Conservation (phyloP, 2,113 vertebrate genomes). For the Anas platyrhynchos region DNA sequence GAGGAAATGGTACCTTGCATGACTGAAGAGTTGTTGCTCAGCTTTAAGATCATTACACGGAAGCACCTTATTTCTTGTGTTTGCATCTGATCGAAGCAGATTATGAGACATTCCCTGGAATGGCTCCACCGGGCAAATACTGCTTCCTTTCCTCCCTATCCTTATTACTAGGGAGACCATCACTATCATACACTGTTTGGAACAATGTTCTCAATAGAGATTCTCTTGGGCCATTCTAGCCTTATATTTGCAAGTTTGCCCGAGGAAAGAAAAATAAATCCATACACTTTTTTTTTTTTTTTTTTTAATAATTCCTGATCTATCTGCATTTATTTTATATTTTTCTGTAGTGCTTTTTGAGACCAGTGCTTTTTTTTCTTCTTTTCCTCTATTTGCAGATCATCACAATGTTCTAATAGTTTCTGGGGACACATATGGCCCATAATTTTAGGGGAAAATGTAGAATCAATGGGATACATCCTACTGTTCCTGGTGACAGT, state of each 20-base stretch:
- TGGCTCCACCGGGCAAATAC: neutral
- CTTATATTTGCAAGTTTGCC: neutral
- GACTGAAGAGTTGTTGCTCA: neutral
- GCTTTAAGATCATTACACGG: neutral
- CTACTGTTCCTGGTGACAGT: neutral
- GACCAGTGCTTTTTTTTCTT: neutral
- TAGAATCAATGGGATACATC: neutral
- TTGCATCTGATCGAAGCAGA: neutral
- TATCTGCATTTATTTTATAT: neutral
- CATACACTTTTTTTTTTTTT: neutral
- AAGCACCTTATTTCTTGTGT: neutral
- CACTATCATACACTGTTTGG: neutral
- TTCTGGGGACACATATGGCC: neutral
- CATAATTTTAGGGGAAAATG: neutral
- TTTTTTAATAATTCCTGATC: neutral
- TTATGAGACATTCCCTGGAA: neutral
- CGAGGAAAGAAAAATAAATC: neutral
- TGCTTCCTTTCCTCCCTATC: neutral
- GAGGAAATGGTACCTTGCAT: neutral
- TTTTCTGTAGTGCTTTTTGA: neutral
- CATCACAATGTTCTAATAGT: neutral
- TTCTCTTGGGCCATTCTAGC: neutral
- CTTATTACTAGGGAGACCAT: neutral
- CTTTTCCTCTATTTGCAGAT: neutral
- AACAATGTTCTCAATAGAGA: neutral